Evolutionary conservation across 2,113 vertebrate genomes (phyloP).

Genomic region (Ondatra zibethicus): DNA sequence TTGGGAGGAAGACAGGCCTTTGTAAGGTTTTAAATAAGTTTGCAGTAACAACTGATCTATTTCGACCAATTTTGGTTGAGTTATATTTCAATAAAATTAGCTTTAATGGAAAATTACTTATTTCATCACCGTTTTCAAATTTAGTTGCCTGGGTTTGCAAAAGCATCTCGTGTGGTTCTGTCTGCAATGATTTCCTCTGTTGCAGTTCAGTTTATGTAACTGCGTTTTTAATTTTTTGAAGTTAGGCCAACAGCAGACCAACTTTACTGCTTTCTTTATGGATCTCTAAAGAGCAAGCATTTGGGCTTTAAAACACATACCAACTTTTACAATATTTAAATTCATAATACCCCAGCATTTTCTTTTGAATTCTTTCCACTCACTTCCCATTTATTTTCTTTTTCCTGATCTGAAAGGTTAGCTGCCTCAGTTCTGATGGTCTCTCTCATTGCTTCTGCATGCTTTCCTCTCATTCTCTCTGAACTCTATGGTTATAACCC

Average conservation of each 20-base stretch:
- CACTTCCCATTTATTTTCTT: neutral
- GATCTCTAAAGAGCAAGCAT: neutral
- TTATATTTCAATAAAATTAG: neutral
- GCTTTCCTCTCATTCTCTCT: neutral
- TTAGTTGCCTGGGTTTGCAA: conserved; percentile 16
- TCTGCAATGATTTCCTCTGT: neutral
- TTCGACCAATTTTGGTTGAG: neutral
- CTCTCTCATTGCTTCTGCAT: neutral
- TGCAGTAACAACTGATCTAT: neutral
- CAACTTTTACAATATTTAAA: neutral
- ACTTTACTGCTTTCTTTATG: neutral
- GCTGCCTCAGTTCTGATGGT: neutral
- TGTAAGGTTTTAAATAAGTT: conserved; percentile 21
- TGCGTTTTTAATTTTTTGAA: neutral
- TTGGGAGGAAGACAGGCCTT: neutral
- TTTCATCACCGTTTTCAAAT: conserved; percentile 35
- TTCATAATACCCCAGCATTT: neutral
- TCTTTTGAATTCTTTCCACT: neutral
- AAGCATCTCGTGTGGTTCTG: neutral
- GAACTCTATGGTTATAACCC: neutral
- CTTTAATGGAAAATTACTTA: neutral
- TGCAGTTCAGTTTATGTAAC: neutral
- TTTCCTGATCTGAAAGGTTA: neutral
- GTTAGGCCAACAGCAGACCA: neutral
- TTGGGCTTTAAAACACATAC: neutral